Evolutionary conservation across 2,888 invertebrate genomes (phyloP), one percentile per base, ranked within the genome.

Genomic region (Megastigmus dorsalis): DNA sequence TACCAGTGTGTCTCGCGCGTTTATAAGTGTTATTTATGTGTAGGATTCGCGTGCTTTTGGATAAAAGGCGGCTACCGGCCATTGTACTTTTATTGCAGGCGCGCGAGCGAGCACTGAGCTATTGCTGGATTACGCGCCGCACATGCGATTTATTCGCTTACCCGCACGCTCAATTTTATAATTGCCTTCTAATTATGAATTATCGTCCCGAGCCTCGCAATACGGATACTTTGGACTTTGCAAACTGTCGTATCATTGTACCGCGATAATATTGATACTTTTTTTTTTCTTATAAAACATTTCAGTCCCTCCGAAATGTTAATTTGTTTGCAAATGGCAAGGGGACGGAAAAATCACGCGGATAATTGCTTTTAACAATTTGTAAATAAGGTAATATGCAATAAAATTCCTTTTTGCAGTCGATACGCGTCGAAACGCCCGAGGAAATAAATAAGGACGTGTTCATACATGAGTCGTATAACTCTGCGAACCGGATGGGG

Each of bases 21-120:
- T n/a, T n/a, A n/a, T 74, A 77, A 78, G 78, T 74, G 74, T 79
- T 71, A 71, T 71, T 71, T 71, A 71, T 71, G 48, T 45, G 55
- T 41, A 62, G 70, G 45, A 63, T 69, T 26, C 52, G 60, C 38
- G 57, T 36, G 60, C 41, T 62, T 60, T 54, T n/a, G n/a, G n/a
- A 50, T 33, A 36, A 45, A 62, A 54, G 43, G 33, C 50, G 30
- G 23, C 45, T 57, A 36, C n/a, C n/a, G n/a, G 55, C 20, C n/a
- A 55, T 71, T 54, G 45, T 71, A 45, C 43, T 55, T 41, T 43
- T 67, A n/a, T n/a, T n/a, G n/a, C n/a, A n/a, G n/a, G n/a, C n/a
- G 18, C 18, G n/a, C 33, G 23, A 54, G 52, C n/a, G n/a, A n/a
- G n/a, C n/a, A n/a, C n/a, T n/a, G 69, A 54, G 71, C 63, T 38